Base-by-base conservation (phyloP, 2,113 vertebrate genomes). In the Psophia crepitans region DNA sequence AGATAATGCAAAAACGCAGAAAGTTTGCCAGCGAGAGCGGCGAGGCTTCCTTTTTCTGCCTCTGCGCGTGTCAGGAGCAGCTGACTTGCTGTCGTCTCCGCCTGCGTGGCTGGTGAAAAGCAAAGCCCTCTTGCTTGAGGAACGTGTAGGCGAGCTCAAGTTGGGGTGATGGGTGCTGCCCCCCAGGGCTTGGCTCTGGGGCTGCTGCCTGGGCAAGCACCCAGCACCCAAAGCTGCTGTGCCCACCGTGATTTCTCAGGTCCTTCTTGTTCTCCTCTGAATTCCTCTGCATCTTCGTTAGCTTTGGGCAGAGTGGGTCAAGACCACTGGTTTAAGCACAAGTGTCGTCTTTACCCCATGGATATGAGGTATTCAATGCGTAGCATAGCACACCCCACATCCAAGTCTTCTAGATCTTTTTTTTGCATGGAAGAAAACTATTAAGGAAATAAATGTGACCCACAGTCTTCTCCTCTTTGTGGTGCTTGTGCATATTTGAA, bases 61-160 rank as follows among this genome's bases (percentile, higher is more conserved):
- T 51, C 16, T 0, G 2, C 37, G 75, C 0, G 0, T 14, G 49
- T 76, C 68, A 39, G 89, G 33, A 78, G 24, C 53, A 12, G 54
- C 65, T 24, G 69, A 1, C 49, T 68, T 7, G 54, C 44, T 35
- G 5, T 24, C 1, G 5, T 12, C 53, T 35, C 30, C 10, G 8
- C 35, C 54, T 60, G 56, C 20, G 1, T 8, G 8, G 57, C 73
- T 32, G 58, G 5, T 3, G 35, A 3, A 44, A 53, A 82, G 63
- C 53, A 60, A 70, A 68, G 8, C 43, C 60, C 33, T 33, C 30
- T 33, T 46, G 66, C 73, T 87, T 0, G 1, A 81, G 60, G 73
- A 87, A 64, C 6, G 8, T 49, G 23, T 0, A 0, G 22, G 1
- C 9, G 64, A 24, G 60, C 24, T 85, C 14, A 35, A 28, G 20